Base-by-base conservation (phyloP, 2,888 invertebrate genomes). In the Dyspetes luteomarginatus region DNA sequence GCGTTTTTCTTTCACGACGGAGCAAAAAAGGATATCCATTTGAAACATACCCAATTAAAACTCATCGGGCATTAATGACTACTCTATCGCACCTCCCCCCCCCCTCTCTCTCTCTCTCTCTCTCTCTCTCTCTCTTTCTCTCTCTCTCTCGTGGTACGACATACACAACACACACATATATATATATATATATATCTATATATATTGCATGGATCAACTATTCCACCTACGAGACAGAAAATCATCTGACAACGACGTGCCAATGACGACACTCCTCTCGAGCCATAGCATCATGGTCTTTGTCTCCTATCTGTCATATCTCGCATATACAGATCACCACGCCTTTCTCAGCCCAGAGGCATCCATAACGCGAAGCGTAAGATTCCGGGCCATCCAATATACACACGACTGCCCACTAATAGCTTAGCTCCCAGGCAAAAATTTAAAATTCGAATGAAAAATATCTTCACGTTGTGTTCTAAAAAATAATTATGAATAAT, bases 311-410 rank as follows among this genome's bases (percentile, higher is more conserved):
- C 17, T 17, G 5, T 48, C 48, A 12, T 55, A 45, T 64, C 58
- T 15, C 60, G 22, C 41, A n/a, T 48, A 48, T 19, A 73, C 28
- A 26, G 55, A 50, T 24, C 55, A 89, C 88, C 89, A 89, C 89
- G 88, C 90, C 90, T 90, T 90, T 90, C 90, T 87, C 88, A 90
- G 90, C 90, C 90, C 90, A 89, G 90, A 88, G 90, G 90, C 89
- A 90, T 89, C 85, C 45, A 19, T 43, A 64, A 64, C 36, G 41
- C 22, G 80, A 62, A 62, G 84, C 86, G 87, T 86, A 84, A 84
- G 86, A 86, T 86, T 88, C 85, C 85, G 84, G 82, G 65, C 76
- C 74, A 72, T 80, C 52, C 9, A 22, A 48, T 56, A 48, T 36
- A 4, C 48, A 52, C 22, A 19, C 26, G 48, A 30, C 17, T 22